Conservation (phyloP, 2,797 vertebrate species). For the Adrianichthys oophorus region DNA sequence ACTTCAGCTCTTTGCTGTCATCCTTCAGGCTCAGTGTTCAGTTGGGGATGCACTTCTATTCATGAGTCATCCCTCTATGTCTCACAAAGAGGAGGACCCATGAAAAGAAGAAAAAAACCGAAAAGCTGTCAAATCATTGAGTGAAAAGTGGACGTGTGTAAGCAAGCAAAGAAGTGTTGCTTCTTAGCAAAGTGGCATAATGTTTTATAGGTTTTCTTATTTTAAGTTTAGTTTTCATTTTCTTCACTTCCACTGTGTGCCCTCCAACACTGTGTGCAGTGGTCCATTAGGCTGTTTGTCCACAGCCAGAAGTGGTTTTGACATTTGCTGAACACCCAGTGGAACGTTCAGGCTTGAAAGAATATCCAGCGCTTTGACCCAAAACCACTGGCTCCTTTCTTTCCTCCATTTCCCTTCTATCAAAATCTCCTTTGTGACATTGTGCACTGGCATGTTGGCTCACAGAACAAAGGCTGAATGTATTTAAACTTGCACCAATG, state of each 20-base stretch:
- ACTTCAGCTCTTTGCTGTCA: slow-evolving; percentile 58
- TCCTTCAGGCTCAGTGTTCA: slow-evolving; percentile 59
- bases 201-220: slow-evolving; percentile 42
- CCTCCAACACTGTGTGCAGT: slow-evolving; percentile 59
- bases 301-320: slow-evolving; percentile 72
- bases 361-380: slow-evolving; percentile 73
- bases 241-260: slow-evolving; percentile 27
- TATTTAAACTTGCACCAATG: slow-evolving; percentile 50
- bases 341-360: slow-evolving; percentile 73
- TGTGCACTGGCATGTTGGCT: slow-evolving; percentile 58
- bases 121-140: slow-evolving; percentile 58
- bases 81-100: slow-evolving; percentile 49
- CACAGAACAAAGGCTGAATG: slow-evolving; percentile 59
- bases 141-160: slow-evolving; percentile 51
- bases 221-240: slow-evolving; percentile 23
- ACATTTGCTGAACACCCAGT: slow-evolving; percentile 75
- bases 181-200: slow-evolving; percentile 23
- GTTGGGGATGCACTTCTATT: slow-evolving; percentile 56
- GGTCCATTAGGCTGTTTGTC: slow-evolving; percentile 73
- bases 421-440: slow-evolving; percentile 69
- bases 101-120: slow-evolving; percentile 49
- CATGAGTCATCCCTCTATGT: slow-evolving; percentile 56
- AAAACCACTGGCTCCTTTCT: slow-evolving; percentile 66
- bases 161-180: slow-evolving; percentile 50
- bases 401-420: slow-evolving; percentile 58